Percentiles rank a stretch among this genome's conserved stretches.
These are phyloP conservation scores for Apis florea DNA, from an alignment of 1,140 invertebrate genomes.

Conservation along the genomic window DNA sequence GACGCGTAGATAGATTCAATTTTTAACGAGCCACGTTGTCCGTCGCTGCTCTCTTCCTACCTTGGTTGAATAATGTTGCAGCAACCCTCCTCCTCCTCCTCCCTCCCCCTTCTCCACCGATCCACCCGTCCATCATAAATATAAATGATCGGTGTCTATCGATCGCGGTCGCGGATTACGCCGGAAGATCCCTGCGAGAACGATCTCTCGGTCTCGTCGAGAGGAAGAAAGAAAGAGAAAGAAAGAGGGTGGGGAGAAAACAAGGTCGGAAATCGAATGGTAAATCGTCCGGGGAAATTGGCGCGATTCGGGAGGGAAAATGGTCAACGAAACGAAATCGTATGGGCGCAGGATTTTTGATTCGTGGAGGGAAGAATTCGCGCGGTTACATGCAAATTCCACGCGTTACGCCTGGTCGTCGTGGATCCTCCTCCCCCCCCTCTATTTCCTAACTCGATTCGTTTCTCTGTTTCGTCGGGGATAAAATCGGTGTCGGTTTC, in stretches of 20 bases:
- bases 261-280: slow-evolving; percentile 45
- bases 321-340: not conserved
- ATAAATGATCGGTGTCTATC: slow-evolving; percentile 60
- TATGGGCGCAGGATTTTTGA: not conserved
- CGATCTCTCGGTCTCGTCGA: slow-evolving; percentile 22
- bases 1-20: slow-evolving; percentile 75
- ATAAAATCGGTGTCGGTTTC: not conserved
- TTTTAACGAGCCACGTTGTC: slow-evolving; percentile 75
- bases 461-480: not conserved
- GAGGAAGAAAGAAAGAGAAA: not conserved
- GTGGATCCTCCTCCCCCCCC: too few relatives aligned
- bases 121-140: slow-evolving; percentile 52
- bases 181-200: slow-evolving; percentile 42
- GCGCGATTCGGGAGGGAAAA: not conserved
- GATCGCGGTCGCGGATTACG: slow-evolving; percentile 43
- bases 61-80: slow-evolving; percentile 69
- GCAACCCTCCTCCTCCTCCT: not conserved
- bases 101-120: not conserved
- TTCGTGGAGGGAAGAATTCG: not conserved
- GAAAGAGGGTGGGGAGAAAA: too few relatives aligned
- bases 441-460: not conserved
- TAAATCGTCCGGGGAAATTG: slow-evolving; percentile 43
- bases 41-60: slow-evolving; percentile 65
- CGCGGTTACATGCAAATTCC: slow-evolving; percentile 1
- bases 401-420: not conserved